Base-by-base conservation (phyloP, 2,888 invertebrate species). In the Epirrhoe alternata region DNA sequence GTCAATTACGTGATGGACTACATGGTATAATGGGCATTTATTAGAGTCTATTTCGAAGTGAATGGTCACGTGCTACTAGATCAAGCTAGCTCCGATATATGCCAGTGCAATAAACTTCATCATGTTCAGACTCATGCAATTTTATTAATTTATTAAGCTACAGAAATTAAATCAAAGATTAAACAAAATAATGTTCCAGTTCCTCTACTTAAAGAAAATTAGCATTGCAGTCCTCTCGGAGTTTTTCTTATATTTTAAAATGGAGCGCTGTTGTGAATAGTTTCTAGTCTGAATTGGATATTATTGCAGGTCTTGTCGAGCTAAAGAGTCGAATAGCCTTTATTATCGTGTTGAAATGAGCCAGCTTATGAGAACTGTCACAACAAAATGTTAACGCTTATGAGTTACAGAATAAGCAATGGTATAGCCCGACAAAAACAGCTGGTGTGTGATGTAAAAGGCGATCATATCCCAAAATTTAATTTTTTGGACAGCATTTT, bases 121-220 rank as follows among this genome's bases (percentile, higher is more conserved):
- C 0, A 35, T 14, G 14, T 45, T 45, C 14, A 42, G 14, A 1
- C 45, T 6, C n/a, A 45, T 38, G 8, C 7, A 3, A 10, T 0
- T 38, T 38, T 38, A 10, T 85, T 82, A 77, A 89, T 90, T 88
- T 89, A 85, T 68, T 69, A 67, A 64, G 61, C 58, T 71, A 60
- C 58, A 74, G 62, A 76, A 74, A 75, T 76, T 75, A 68, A 75
- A 71, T 74, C 61, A 56, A 17, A 66, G 69, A 61, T 75, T 72
- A 65, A 71, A 69, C 55, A 58, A 70, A 60, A 75, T 71, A 69
- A 70, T 59, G 49, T 61, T 54, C 61, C 7, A 47, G 47, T 47
- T 47, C 47, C 68, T 64, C 66, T 61, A 64, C 53, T 67, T 69
- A 50, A 60, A 68, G 59, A 60, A 62, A 61, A 61, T 56, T 61